These are phyloP conservation scores for Falco punctatus DNA, from an alignment of 2,113 vertebrate species.

Conservation along the genomic window DNA sequence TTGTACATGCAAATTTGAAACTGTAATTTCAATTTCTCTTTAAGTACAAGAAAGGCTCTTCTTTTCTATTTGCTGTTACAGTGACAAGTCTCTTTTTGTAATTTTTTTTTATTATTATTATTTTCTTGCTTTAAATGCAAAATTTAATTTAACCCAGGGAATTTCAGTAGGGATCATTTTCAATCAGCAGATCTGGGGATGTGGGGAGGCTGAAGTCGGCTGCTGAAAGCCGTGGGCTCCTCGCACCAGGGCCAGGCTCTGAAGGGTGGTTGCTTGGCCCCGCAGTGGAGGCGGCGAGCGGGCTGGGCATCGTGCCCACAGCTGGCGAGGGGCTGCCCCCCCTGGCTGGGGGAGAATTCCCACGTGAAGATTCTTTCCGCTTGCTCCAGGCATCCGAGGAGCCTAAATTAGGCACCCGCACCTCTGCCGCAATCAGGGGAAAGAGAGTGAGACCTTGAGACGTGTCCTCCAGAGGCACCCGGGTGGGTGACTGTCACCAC, in stretches of 20 bases:
- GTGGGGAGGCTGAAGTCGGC: background rate
- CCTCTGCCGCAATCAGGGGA: background rate
- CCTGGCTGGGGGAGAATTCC: background rate
- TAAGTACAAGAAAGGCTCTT: background rate
- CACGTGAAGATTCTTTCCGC: slow-evolving; percentile 46
- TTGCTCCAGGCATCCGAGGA: background rate
- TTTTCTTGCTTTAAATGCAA: background rate
- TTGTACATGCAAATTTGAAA: slow-evolving; percentile 62
- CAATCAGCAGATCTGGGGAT: background rate
- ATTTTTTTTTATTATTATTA: background rate
- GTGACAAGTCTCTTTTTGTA: background rate
- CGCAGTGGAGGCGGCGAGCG: background rate
- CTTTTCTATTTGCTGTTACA: background rate
- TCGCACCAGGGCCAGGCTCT: background rate
- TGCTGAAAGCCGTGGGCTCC: background rate
- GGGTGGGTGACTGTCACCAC: fast-evolving
- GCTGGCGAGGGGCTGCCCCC: background rate
- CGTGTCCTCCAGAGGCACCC: background rate
- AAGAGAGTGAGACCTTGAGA: background rate
- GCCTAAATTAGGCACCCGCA: slow-evolving; percentile 3
- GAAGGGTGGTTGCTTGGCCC: background rate
- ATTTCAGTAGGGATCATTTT: background rate
- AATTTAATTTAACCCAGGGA: slow-evolving; percentile 1
- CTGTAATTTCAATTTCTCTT: slow-evolving; percentile 33
- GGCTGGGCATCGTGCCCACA: background rate